phyloP scores from a whole-genome alignment of 2,113 vertebrate species.

The Limnothrissa miodon region DNA sequence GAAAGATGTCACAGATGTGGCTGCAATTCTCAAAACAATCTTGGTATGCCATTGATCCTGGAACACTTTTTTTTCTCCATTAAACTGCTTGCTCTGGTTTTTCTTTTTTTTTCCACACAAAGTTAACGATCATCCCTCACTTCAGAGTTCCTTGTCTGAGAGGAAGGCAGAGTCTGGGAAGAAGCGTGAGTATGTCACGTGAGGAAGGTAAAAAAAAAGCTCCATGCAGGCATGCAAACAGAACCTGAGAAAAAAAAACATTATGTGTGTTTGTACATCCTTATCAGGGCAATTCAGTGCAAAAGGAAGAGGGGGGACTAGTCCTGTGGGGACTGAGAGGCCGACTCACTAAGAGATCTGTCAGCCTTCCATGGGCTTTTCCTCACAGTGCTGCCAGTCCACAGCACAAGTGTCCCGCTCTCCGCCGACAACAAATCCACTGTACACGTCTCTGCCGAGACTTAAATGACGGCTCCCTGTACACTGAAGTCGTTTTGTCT shows the following conservation, averaged over 20 bases:
- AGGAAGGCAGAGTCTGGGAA: slow-evolving; percentile 18
- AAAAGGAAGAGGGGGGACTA: slow-evolving; percentile 21
- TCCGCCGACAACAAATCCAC: neutral
- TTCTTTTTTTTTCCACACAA: neutral
- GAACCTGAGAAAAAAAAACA: slow-evolving; percentile 69
- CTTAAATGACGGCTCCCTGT: neutral
- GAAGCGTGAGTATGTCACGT: slow-evolving; percentile 22
- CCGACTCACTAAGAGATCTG: neutral
- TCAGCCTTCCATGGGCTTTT: neutral
- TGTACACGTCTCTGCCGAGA: neutral
- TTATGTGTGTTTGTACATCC: slow-evolving; percentile 18
- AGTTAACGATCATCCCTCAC: neutral
- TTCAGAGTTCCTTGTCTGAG: neutral
- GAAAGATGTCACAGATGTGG: neutral
- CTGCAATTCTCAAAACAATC: neutral
- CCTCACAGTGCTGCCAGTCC: neutral
- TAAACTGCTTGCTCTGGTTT: neutral
- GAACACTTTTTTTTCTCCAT: neutral
- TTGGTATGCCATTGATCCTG: neutral
- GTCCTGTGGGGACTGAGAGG: neutral
- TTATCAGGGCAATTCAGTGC: slow-evolving; percentile 39
- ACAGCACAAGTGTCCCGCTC: neutral
- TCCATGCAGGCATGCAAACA: slow-evolving; percentile 80
- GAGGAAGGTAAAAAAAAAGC: slow-evolving; percentile 36
- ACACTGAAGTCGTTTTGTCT: neutral